Conservation (phyloP, 92 coral and sea anemone species). For the Bergia puertoricense region DNA sequence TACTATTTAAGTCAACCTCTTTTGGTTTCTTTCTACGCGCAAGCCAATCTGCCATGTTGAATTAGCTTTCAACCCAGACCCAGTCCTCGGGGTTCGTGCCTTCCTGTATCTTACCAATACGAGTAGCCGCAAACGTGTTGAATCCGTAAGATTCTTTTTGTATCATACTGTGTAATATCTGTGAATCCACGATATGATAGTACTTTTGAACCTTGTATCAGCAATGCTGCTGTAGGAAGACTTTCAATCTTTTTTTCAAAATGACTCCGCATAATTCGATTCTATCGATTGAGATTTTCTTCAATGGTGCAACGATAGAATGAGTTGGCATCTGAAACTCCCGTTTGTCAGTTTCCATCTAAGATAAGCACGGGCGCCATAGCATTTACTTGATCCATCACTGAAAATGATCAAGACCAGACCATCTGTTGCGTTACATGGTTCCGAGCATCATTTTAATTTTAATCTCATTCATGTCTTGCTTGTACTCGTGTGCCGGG, state of each 20-base stretch:
- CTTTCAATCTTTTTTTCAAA: neutral
- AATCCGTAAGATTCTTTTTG: constrained; percentile 14
- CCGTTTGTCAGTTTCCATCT: constrained; percentile 29
- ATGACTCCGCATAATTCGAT: too few relatives aligned
- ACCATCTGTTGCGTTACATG: constrained; percentile 38
- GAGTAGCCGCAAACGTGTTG: too few relatives aligned
- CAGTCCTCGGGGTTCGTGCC: too few relatives aligned
- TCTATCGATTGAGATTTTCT: too few relatives aligned
- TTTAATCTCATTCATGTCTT: constrained; percentile 46
- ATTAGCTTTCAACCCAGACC: too few relatives aligned
- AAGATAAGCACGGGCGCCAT: constrained; percentile 61
- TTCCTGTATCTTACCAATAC: too few relatives aligned
- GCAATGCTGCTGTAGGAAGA: too few relatives aligned
- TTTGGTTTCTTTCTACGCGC: too few relatives aligned
- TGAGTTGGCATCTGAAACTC: too few relatives aligned
- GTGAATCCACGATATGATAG: constrained; percentile 55
- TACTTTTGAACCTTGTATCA: neutral
- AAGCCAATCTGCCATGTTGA: too few relatives aligned
- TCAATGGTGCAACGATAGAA: too few relatives aligned
- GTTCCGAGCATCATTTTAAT: constrained; percentile 55
- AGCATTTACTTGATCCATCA: constrained; percentile 59
- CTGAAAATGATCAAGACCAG: constrained; percentile 56
- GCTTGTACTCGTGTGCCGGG: constrained; percentile 9
- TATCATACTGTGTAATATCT: constrained; percentile 49
- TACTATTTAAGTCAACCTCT: too few relatives aligned